Evolutionary conservation across 2,113 vertebrate genomes (phyloP).

Genomic region (Tricholaema leucomelas): DNA sequence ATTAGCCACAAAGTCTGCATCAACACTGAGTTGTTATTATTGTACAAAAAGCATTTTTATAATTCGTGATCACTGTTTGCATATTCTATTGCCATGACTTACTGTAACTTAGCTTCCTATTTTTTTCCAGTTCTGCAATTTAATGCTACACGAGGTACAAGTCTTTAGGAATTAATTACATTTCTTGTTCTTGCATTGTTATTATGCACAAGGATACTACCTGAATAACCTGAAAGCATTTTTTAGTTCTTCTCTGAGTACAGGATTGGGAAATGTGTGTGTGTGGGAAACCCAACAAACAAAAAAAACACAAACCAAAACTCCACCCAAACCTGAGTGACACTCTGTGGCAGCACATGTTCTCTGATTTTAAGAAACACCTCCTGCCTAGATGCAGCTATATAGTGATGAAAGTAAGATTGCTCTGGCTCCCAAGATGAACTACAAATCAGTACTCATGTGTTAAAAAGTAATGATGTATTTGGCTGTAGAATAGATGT

Average conservation of each 20-base stretch:
- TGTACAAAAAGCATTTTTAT: not conserved
- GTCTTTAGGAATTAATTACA: not conserved
- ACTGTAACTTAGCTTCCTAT: not conserved
- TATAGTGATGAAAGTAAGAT: not conserved
- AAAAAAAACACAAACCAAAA: too few species aligned
- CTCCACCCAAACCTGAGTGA: not conserved
- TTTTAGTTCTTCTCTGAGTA: not conserved
- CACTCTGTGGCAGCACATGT: not conserved
- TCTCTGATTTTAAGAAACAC: not conserved
- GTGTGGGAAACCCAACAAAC: too few species aligned
- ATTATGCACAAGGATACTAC: not conserved
- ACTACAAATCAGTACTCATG: not conserved
- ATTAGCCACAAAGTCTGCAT: not conserved
- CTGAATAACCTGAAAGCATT: not conserved
- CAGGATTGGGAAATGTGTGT: not conserved
- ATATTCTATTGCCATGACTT: not conserved
- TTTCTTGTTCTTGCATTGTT: not conserved
- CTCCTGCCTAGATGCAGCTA: not conserved
- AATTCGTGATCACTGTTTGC: not conserved
- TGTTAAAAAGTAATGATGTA: not conserved
- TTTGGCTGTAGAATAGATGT: not conserved
- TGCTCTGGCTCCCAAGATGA: not conserved
- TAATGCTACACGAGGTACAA: not conserved
- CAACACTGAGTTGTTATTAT: not conserved
- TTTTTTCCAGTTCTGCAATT: not conserved